Evolutionary conservation across 2,113 vertebrate genomes (phyloP), one percentile per base, ranked within the genome.

Genomic region (Microtus ochrogaster): DNA sequence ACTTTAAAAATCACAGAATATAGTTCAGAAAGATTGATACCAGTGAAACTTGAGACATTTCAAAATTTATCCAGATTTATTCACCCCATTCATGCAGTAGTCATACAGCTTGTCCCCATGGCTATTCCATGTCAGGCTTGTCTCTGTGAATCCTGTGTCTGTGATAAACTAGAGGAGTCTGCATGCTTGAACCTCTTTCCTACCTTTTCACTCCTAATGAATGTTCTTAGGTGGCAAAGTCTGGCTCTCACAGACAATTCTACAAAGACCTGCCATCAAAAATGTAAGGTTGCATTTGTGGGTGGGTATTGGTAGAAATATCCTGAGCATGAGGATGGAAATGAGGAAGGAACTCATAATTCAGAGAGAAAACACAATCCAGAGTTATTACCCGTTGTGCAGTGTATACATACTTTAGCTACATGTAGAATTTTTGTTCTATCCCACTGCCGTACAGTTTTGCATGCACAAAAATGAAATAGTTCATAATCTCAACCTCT

Each of bases 1-100:
- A 47, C 73, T 76, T 95, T 49, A 97, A 70, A 90, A 86, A 90
- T 17, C 39, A 63, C 17, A 44, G 65, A 63, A 83, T 30, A 82
- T 49, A 30, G 13, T 13, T 47, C 39, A 65, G 16, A 92, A n/a
- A 79, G 26, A 61, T 2, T 55, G 24, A 36, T n/a, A 72, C 5
- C 11, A 91, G 24, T n/a, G 1, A 88, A 21, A 79, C 33, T 33
- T 66, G 16, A 91, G n/a, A 73, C 47, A 14, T n/a, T 21, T 47
- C 33, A 33, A 2, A 79, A 26, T 63, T 39, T 36, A 41, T 26
- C 14, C 33, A n/a, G 52, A 94, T 30, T 70, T 70, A 21, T 41
- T 11, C 5, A 58, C 26, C 70, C 16, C 28, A 41, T 13, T 2
- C 10, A 28, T 52, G 30, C 41, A 17, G 14, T 36, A 81, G 65